Evolutionary conservation across 2,113 vertebrate genomes (phyloP), one percentile per base, ranked within the genome.

Genomic region (Callipepla squamata): DNA sequence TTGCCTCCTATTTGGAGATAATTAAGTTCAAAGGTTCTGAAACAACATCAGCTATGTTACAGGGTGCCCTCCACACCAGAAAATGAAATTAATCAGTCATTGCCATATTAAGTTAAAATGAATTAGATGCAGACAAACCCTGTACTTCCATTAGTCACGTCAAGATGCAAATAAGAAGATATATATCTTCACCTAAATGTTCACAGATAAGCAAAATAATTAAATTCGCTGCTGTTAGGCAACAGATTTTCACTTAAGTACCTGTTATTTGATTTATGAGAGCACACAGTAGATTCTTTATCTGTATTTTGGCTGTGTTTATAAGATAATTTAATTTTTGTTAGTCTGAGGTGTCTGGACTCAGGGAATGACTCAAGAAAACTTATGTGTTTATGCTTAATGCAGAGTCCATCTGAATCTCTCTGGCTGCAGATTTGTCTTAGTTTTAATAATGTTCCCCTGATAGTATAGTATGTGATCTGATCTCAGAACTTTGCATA

Each of bases 1-100:
- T 57, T 21, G 0, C 21, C 51, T 94, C 78, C 59, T 83, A 6
- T 74, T 69, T 87, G 61, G n/a, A 80, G 87, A 89, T 91, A 92
- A 93, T 94, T 85, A 92, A 93, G 81, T 96, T 94, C 89, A 92
- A 76, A 85, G 84, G 58, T 92, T 87, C 77, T 90, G 67, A 82
- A 91, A 73, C 55, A 91, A 47, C 81, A 80, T 13, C 80, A 84
- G 59, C 67, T 80, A 10, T 92, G 62, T 87, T 93, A 80, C 79
- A 77, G 67, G 81, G 83, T 83, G 85, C 74, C 79, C 72, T 91
- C 89, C 75, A 32, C 59, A 42, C 53, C 70, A 96, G 70, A 91
- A 92, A 89, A 95, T 92, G 55, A 96, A 87, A 85, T 94, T 87
- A 82, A 91, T 92, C 89, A 85, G 68, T 94, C 78, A 82, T 84